phyloP scores from a whole-genome alignment of 2,797 vertebrate genomes.

The Mormyrops boulengeri region DNA sequence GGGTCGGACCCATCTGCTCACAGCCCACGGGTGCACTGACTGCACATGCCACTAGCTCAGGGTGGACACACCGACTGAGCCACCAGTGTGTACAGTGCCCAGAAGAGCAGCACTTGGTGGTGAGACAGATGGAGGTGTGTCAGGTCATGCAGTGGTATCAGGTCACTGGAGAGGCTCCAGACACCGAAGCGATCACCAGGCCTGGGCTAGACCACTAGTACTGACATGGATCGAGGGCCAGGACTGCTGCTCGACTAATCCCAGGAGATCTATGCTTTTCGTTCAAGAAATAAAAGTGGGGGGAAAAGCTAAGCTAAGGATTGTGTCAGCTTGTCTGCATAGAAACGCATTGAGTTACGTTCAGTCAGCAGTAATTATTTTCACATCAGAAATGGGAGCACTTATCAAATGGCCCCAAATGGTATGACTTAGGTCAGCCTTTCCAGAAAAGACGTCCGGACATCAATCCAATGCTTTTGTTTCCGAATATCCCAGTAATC shows the following conservation, averaged over 20 bases:
- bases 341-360: neutral
- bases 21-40: neutral
- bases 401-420: neutral
- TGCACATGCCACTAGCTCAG: neutral
- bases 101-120: neutral
- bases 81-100: neutral
- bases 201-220: conserved; percentile 8
- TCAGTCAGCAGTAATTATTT: neutral
- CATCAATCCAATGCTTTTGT: neutral
- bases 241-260: neutral
- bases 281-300: neutral
- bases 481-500: neutral
- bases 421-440: neutral
- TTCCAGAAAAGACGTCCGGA: neutral
- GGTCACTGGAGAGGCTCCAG: conserved; percentile 3
- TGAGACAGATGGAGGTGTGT: conserved; percentile 2
- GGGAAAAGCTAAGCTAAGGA: neutral
- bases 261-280: neutral
- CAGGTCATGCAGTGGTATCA: conserved; percentile 9
- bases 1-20: neutral
- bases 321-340: neutral
- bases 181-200: conserved; percentile 7
- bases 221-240: neutral
- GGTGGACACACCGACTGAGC: neutral
- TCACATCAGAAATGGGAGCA: neutral